phyloP scores from a whole-genome alignment of 2,797 vertebrate species.

The Lutjanus argentimaculatus region DNA sequence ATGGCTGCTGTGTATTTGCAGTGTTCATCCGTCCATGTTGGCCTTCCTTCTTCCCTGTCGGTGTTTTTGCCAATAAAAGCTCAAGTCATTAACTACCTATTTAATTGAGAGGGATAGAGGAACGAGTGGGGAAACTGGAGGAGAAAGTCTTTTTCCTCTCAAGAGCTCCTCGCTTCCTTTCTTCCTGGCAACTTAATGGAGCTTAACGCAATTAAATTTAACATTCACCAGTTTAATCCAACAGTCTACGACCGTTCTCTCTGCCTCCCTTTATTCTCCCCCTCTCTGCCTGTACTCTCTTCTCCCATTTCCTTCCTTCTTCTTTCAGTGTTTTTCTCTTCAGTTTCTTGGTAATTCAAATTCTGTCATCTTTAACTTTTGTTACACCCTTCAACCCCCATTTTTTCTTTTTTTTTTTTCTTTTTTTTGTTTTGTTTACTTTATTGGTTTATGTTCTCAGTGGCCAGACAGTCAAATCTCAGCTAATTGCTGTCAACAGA shows the following conservation, averaged over 20 bases:
- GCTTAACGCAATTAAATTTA: constrained; percentile 69
- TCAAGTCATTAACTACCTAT: constrained; percentile 54
- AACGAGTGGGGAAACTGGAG: constrained; percentile 30
- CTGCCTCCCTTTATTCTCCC: constrained; percentile 13
- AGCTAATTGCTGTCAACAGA: not conserved
- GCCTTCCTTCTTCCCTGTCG: constrained; percentile 15
- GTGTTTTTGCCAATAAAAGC: constrained; percentile 53
- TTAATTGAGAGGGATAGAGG: constrained; percentile 56
- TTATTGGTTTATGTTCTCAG: not conserved
- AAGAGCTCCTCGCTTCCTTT: constrained; percentile 50
- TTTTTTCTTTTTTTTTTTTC: no score
- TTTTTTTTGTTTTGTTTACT: no score
- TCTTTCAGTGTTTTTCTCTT: not conserved
- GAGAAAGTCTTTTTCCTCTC: constrained; percentile 48
- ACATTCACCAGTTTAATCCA: constrained; percentile 64
- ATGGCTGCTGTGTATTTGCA: constrained; percentile 5
- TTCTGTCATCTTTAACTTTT: not conserved
- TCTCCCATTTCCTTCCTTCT: constrained; percentile 2
- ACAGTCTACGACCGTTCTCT: not conserved
- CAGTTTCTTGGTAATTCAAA: not conserved
- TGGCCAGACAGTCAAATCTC: constrained; percentile 2
- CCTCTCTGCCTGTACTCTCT: not conserved
- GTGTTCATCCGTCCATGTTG: constrained; percentile 21
- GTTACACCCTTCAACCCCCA: not conserved
- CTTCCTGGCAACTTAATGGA: constrained; percentile 68